Evolutionary conservation across 2,113 vertebrate species (phyloP).

Genomic region (Parus major): DNA sequence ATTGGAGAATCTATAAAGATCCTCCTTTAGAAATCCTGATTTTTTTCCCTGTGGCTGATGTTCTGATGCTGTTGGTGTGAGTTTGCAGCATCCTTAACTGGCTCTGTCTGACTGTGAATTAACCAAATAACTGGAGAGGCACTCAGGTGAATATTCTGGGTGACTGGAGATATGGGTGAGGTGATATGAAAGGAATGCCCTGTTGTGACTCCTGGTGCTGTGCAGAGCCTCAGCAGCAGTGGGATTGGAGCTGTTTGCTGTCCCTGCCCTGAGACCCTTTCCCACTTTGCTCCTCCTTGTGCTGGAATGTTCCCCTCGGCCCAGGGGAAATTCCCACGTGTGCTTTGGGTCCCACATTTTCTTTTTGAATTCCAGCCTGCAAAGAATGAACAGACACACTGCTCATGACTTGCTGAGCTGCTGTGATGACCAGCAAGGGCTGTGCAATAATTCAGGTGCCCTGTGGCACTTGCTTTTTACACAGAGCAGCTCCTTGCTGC

Average conservation of each 20-base stretch:
- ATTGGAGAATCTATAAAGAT: neutral
- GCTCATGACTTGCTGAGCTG: neutral
- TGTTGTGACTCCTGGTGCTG: neutral
- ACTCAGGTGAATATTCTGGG: slow-evolving; percentile 28
- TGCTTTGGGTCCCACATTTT: neutral
- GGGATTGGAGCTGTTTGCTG: neutral
- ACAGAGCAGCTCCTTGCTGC: neutral
- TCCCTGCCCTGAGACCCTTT: neutral
- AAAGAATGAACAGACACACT: neutral
- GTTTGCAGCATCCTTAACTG: neutral
- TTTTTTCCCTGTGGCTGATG: neutral
- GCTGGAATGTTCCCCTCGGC: neutral
- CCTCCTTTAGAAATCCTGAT: neutral
- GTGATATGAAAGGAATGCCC: neutral
- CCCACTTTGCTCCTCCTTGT: neutral
- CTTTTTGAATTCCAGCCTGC: neutral
- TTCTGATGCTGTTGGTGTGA: neutral
- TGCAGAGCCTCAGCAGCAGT: neutral
- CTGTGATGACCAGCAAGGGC: neutral
- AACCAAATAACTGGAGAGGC: neutral
- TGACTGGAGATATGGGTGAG: neutral
- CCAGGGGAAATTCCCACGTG: neutral
- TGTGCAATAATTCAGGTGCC: slow-evolving; percentile 56
- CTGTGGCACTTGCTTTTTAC: slow-evolving; percentile 59
- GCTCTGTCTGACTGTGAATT: neutral